Conservation (phyloP, 2,888 invertebrate genomes). For the Sinotaia quadrata region DNA sequence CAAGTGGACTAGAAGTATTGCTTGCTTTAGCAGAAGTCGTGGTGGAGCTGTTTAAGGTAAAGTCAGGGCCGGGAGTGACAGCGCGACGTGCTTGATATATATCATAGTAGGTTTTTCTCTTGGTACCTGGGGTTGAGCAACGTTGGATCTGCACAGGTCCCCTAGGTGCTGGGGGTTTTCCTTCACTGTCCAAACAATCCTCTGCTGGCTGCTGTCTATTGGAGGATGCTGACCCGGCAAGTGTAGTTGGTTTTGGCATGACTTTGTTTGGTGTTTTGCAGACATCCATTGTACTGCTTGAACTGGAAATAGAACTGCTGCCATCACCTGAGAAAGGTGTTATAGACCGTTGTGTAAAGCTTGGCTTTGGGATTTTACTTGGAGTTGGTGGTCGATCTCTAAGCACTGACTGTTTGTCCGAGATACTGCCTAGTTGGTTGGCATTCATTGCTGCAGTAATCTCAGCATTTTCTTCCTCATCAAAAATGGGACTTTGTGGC, state of each 20-base stretch:
- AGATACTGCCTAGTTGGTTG: not conserved
- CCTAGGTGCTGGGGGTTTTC: constrained; percentile 10
- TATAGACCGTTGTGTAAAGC: constrained; percentile 29
- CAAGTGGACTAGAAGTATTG: constrained; percentile 5
- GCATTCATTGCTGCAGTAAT: not conserved
- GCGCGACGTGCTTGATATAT: constrained; percentile 52
- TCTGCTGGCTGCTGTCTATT: constrained; percentile 39
- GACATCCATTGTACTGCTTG: not conserved
- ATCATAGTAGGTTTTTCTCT: constrained; percentile 48
- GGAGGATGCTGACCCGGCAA: constrained; percentile 36
- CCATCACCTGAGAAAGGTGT: constrained; percentile 25
- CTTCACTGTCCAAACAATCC: constrained; percentile 32
- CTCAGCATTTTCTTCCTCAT: constrained; percentile 25
- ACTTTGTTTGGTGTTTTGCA: not conserved
- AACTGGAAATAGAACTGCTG: not conserved
- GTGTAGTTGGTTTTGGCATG: constrained; percentile 3
- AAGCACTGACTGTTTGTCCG: not conserved
- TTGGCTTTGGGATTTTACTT: constrained; percentile 38
- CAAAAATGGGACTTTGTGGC: constrained; percentile 16
- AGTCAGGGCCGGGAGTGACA: constrained; percentile 50
- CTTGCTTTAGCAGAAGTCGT: not conserved
- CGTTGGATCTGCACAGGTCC: constrained; percentile 2
- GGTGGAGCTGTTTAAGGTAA: not conserved
- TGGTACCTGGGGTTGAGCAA: not conserved
- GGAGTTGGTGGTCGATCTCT: constrained; percentile 40